A percentile compares a stretch with the other conserved stretches of the same genome.
Conservation (phyloP, 2,797 vertebrate species). For the Hypotaenidia philippensis region DNA sequence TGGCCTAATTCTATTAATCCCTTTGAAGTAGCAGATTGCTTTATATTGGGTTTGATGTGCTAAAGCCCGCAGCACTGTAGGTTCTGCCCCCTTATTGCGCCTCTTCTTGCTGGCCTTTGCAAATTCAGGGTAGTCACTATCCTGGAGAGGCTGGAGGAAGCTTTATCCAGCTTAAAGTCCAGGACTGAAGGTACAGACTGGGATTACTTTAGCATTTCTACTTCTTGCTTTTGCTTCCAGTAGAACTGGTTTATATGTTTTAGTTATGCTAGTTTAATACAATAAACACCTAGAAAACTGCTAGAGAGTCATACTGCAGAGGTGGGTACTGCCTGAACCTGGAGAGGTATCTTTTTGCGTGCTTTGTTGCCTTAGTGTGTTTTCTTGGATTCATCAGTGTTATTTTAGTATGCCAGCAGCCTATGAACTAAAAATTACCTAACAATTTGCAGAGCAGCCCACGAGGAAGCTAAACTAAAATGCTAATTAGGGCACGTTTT, state of each 20-base stretch:
- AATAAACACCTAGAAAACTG: not conserved
- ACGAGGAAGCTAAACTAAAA: not conserved
- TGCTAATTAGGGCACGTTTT: not conserved
- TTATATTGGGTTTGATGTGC: not conserved
- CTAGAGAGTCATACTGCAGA: not conserved
- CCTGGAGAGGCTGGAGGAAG: not conserved
- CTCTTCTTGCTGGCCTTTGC: not conserved
- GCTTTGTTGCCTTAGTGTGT: not conserved
- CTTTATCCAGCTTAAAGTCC: not conserved
- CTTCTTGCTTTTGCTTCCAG: not conserved
- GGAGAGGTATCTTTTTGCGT: not conserved
- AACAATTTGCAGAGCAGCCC: not conserved
- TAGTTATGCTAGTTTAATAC: not conserved
- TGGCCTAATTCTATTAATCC: not conserved
- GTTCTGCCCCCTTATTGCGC: not conserved
- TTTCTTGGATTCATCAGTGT: not conserved
- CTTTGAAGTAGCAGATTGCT: not conserved
- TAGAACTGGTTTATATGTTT: not conserved
- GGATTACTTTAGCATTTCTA: not conserved
- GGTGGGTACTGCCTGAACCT: not conserved
- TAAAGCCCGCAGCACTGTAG: not conserved
- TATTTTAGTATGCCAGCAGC: not conserved
- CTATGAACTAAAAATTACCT: not conserved
- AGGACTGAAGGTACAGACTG: not conserved
- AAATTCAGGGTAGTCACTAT: not conserved